Evolutionary conservation across 2,797 vertebrate genomes (phyloP), one percentile per base, ranked within the genome.

Genomic region (Ceryle rudis): DNA sequence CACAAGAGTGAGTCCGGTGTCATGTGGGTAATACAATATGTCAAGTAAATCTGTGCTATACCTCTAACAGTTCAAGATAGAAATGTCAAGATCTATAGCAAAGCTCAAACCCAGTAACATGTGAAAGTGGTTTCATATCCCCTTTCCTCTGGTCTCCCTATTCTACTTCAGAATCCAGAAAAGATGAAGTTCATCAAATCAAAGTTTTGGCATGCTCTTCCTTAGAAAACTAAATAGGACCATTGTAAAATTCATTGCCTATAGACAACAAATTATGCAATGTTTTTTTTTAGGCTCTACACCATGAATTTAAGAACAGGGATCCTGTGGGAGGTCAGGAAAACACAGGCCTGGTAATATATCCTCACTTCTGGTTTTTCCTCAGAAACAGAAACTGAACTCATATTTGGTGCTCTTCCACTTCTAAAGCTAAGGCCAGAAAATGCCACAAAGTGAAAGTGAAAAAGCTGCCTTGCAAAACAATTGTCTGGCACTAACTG

Each of bases 311-410:
- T 88, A 69, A 51, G 62, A 91, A 33, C 35, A 58, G 22, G 41
- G 29, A 71, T 90, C 41, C 41, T 72, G 41, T 57, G 87, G 69
- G 80, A 95, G 41, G 72, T 83, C 85, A 69, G 82, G 72, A 71
- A 93, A 91, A 83, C 52, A 71, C 10, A 49, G 49, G 37, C 31
- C 41, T 70, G 67, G 28, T 54, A 49, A 51, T 42, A 17, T 25
- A 90, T 11, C 58, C 69, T 75, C 82, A 69, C 26, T 88, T 86
- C 79, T 88, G 22, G 47, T 77, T 75, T 79, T 84, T 78, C 82
- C 70, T 93, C 65, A n/a, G n/a, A 58, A 82, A 25, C 41, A 91
- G 91, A 91, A 88, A 26, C 57, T 46, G 57, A 83, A 29, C 29
- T 93, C 61, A 6, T 46, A 12, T 78, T 81, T 88, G 85, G 37